Base-by-base conservation (phyloP, 2,113 vertebrate species). In the Carassius gibelio region DNA sequence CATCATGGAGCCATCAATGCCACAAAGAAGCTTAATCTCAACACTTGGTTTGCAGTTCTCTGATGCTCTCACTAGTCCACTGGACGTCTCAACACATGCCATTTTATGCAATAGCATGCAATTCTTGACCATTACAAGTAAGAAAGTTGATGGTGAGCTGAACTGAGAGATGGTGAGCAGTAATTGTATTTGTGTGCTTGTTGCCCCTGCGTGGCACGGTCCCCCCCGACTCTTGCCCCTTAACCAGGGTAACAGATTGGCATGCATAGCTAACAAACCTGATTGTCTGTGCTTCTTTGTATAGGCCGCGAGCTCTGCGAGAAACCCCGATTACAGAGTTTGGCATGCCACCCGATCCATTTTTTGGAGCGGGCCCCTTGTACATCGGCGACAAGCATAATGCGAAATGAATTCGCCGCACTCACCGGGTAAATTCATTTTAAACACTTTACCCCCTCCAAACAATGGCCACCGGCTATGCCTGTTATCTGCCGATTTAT, bases 191-290 rank as follows among this genome's bases (percentile, higher is more conserved):
- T 94, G 95, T 94, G 94, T 95, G 96, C 93, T 93, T 95, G 94
- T 94, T 92, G 92, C 93, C 94, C 95, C 94, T 93, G 94, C 92
- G 90, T 93, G 93, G 93, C 94, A 92, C 94, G 93, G 93, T 92
- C 89, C 93, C 88, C 83, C 83, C 55, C 81, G 81, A 94, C 91
- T 94, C 93, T 90, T 92, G 90, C 92, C 91, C 91, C 94, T 94
- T 94, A 97, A 95, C 96, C 97, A 91, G 15, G 96, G 97, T 96
- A 97, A 97, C 97, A 94, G 90, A 93, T 95, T 97, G 96, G 96
- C 96, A 98, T 97, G 97, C 97, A 97, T 97, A 96, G 95, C 96
- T 97, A 98, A 98, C 95, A 85, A 91, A 94, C 87, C 93, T 93
- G 96, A 94, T 95, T 97, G 95, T 96, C 95, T 95, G 93, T 94